Base-by-base conservation (phyloP, 2,113 vertebrate genomes). In the Notarius lentiginosus region DNA sequence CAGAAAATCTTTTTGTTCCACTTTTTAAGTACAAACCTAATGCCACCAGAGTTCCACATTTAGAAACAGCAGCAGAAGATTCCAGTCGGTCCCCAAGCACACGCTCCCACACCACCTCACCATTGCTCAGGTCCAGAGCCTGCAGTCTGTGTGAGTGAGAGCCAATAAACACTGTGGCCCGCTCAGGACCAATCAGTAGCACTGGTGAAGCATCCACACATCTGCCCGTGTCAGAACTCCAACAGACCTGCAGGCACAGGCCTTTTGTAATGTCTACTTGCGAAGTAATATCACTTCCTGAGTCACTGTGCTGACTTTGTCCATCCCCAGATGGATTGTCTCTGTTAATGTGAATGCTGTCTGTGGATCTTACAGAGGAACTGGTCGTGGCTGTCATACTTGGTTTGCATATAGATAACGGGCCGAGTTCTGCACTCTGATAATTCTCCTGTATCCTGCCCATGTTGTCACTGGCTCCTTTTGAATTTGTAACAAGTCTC, bases 141-240 rank as follows among this genome's bases (percentile, higher is more conserved):
- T 97, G 96, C 90, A 99, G 82, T 79, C 94, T 93, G 81, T 96
- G 96, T 18, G 98, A 99, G 93, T 99, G 98, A 53, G 98, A 99
- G 79, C 98, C 97, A 17, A 98, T 90, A 79, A 97, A 97, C 0
- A 97, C 96, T 0, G 93, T 94, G 8, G 92, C 86, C 30, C 79
- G 81, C 0, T 61, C 53, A 92, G 83, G 1, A 53, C 24, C 56
- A 49, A 96, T 24, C 22, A 98, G 11, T 75, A 99, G 56, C 73
- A 98, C 92, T 0, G 98, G 97, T 0, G 98, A 99, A 3, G 98
- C 97, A 47, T 99, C 98, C 51, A 99, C 97, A 89, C 98, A 99
- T 87, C 96, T 96, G 79, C 96, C 95, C 0, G 97, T 97, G 90
- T 99, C 96, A 22, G 97, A 96, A 56, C 91, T 95, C 98, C 98